Percentiles rank a stretch among this genome's conserved stretches.
Evolutionary conservation across 2,888 invertebrate species (phyloP).

Genomic region (Eupithecia exiguata): DNA sequence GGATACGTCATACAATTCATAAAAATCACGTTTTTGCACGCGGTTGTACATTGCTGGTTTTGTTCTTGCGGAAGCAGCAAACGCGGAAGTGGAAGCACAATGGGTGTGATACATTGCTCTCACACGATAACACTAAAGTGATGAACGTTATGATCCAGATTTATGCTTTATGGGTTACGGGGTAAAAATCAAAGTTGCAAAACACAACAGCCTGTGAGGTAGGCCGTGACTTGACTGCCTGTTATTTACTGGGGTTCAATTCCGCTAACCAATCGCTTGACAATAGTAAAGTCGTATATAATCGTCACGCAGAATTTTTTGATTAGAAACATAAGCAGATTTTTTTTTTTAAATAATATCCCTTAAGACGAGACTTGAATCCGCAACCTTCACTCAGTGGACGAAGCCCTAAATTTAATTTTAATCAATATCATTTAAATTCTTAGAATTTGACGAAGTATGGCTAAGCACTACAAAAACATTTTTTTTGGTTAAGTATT

Average conservation of each 20-base stretch:
- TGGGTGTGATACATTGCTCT: conserved; percentile 73
- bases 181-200: neutral
- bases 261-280: neutral
- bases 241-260: neutral
- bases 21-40: conserved; percentile 45
- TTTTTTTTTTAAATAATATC: neutral
- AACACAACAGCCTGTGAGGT: conserved; percentile 3
- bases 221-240: neutral
- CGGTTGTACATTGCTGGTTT: conserved; percentile 58
- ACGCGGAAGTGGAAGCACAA: conserved; percentile 65
- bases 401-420: neutral
- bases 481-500: neutral
- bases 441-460: no score
- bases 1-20: conserved; percentile 18
- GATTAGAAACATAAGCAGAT: no score
- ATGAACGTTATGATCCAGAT: conserved; percentile 50
- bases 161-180: conserved; percentile 11
- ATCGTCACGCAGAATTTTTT: neutral
- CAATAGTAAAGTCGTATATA: neutral
- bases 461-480: neutral
- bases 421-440: no score
- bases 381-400: neutral
- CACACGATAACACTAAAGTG: conserved; percentile 75
- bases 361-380: neutral
- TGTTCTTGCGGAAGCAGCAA: conserved; percentile 49